Percentiles rank a stretch among this genome's conserved stretches.
Evolutionary conservation across 2,888 invertebrate genomes (phyloP).

Genomic region (Mechanitis mazaeus): DNA sequence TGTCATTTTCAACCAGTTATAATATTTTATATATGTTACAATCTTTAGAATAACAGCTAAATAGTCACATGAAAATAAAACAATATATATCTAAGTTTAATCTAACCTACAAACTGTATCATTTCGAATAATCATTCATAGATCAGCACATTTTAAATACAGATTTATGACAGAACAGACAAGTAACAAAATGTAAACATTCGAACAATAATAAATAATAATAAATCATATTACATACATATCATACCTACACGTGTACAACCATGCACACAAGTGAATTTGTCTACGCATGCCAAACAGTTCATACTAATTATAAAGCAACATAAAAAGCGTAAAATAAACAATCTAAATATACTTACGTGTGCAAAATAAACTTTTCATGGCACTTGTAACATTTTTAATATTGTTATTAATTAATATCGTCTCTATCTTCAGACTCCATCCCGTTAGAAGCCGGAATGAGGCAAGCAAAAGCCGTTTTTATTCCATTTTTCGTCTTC

Average conservation of each 20-base stretch:
- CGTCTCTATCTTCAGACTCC: constrained; percentile 36
- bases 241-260: constrained; percentile 3
- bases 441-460: constrained; percentile 58
- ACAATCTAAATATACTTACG: constrained; percentile 65
- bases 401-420: constrained; percentile 32
- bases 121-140: too few relatives aligned
- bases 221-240: background rate
- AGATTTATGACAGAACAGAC: too few relatives aligned
- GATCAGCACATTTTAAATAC: too few relatives aligned
- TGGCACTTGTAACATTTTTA: constrained; percentile 44
- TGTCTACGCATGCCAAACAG: constrained; percentile 71
- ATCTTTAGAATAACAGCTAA: too few relatives aligned
- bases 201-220: background rate
- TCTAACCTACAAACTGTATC: too few relatives aligned
- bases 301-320: constrained; percentile 57
- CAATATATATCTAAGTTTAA: too few relatives aligned
- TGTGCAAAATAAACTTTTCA: constrained; percentile 54
- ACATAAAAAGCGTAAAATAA: constrained; percentile 39
- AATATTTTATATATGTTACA: too few relatives aligned
- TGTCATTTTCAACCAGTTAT: too few relatives aligned
- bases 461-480: constrained; percentile 58
- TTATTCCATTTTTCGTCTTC: constrained; percentile 32
- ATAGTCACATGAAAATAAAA: too few relatives aligned
- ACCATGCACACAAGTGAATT: constrained; percentile 10
- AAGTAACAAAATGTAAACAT: too few relatives aligned